Base-by-base conservation (phyloP, 2,888 invertebrate genomes). In the Leptarthrus brevirostris region DNA sequence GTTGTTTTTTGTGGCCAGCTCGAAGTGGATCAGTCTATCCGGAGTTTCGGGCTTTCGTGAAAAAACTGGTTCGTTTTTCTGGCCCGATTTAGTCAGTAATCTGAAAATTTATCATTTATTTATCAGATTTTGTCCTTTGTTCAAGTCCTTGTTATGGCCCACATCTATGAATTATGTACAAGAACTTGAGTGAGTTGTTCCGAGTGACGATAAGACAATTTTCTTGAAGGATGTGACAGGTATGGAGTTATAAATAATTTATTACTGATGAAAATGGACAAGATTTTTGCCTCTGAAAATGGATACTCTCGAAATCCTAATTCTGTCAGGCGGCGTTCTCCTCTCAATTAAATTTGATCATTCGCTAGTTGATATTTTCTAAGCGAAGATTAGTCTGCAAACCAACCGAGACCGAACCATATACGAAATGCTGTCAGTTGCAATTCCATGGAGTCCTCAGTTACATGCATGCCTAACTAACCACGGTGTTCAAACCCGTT, bases 131-230 rank as follows among this genome's bases (percentile, higher is more conserved):
- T 44, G 16, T 24, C 66, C 26, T 66, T 66, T 47, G 49, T 66
- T 47, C 66, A 53, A 44, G 47, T 2, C 47, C 16, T 18, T 44
- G 47, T n/a, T 34, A 47, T 36, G 26, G 53, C 18, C 30, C 49
- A 14, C 47, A 26, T 66, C 26, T 66, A 66, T 66, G 66, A 66
- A 66, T 66, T 66, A 66, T 66, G 66, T 66, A 66, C 44, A 53
- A 53, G 12, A 22, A 18, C 14, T 8, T 47, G 12, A 66, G 66
- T 66, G 66, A 66, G 66, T 66, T 66, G 66, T 66, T 26, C 47
- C 49, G 49, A 49, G 66, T 66, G 66, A 66, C 66, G 66, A 66
- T 47, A 44, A 66, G 47, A 49, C 66, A 66, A 66, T 66, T 66
- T 66, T 16, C 44, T 66, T 49, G 66, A 66, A 47, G 49, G 66